These are phyloP conservation scores for Phasianus colchicus DNA, from an alignment of 2,113 vertebrate genomes.

Conservation along the genomic window DNA sequence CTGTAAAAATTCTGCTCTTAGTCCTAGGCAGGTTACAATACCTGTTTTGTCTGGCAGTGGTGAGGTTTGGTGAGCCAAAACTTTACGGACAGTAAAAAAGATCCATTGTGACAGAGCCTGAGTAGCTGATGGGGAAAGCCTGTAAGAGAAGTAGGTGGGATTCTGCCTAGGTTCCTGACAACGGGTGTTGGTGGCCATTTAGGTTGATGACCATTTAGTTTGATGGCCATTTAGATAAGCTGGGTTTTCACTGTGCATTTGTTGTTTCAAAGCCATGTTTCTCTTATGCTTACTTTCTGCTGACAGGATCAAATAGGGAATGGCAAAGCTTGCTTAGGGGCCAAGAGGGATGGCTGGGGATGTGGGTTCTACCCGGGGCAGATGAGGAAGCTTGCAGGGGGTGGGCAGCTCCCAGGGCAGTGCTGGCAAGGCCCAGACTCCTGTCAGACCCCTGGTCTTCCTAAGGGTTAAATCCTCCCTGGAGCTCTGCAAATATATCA, in stretches of 20 bases:
- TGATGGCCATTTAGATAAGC: neutral
- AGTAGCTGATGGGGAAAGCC: neutral
- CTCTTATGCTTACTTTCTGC: neutral
- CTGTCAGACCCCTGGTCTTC: neutral
- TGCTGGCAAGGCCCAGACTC: neutral
- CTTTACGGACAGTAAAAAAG: neutral
- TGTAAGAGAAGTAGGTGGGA: neutral
- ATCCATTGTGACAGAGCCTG: neutral
- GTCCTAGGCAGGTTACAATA: conserved; percentile 11
- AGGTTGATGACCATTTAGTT: neutral
- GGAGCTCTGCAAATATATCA: neutral
- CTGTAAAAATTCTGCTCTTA: neutral
- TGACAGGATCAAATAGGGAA: neutral
- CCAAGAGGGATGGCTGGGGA: neutral
- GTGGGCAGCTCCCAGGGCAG: neutral
- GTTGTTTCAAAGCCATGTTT: neutral
- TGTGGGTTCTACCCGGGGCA: neutral
- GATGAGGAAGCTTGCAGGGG: too few relatives aligned
- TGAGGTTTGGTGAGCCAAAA: neutral
- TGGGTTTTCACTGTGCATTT: neutral
- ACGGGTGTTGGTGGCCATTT: neutral
- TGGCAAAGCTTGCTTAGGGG: neutral
- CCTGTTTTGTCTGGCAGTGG: conserved; percentile 24
- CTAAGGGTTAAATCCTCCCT: neutral
- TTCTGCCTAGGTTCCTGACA: neutral